These are phyloP conservation scores for Odontamblyopus lacepedii DNA, from an alignment of 2,797 vertebrate species.

Conservation along the genomic window DNA sequence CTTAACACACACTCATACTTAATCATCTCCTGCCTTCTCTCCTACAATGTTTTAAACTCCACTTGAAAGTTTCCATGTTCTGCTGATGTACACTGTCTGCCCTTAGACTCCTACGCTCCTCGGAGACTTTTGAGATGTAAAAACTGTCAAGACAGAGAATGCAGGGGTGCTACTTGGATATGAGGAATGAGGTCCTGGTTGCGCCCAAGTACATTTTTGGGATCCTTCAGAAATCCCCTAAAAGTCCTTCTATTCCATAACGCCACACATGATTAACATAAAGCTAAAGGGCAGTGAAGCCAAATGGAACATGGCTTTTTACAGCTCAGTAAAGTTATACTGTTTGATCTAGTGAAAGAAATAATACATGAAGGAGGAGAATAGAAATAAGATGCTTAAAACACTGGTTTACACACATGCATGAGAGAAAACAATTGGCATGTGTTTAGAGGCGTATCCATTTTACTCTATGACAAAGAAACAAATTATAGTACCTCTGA, in stretches of 20 bases:
- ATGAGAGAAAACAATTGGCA: background rate
- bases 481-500: background rate
- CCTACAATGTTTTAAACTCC: conserved; percentile 19
- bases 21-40: conserved; percentile 54
- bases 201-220: background rate
- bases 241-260: background rate
- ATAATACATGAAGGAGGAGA: background rate
- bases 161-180: background rate
- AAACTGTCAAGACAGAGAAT: conserved; percentile 14
- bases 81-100: conserved; percentile 48
- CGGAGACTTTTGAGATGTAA: conserved; percentile 45
- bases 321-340: background rate
- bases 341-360: background rate
- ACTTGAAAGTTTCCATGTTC: conserved; percentile 63
- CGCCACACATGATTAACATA: background rate
- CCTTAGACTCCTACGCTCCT: conserved; percentile 47
- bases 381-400: background rate
- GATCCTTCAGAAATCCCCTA: conserved; percentile 3
- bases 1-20: conserved; percentile 44
- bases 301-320: background rate
- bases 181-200: conserved; percentile 4
- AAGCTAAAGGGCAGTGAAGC: background rate
- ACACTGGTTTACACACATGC: background rate
- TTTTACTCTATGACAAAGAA: no score
- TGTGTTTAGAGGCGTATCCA: background rate